Conservation (phyloP, 2,797 vertebrate species). For the Columba guinea region DNA sequence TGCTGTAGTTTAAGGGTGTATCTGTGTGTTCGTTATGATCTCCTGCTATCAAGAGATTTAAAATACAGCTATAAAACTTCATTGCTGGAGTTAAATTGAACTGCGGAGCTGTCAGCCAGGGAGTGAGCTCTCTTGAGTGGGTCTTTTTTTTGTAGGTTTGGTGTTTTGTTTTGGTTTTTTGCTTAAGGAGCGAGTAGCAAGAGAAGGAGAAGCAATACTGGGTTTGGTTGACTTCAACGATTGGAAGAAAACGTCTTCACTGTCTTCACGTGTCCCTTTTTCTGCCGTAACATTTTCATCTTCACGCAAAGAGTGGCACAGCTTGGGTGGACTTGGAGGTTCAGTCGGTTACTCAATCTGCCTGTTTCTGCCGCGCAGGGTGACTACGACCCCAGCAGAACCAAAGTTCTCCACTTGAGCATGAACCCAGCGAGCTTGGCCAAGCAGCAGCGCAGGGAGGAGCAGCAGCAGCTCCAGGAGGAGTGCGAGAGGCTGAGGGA, state of each 20-base stretch:
- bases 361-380: slow-evolving; percentile 77
- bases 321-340: background rate
- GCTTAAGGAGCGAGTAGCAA: background rate
- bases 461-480: slow-evolving; percentile 82
- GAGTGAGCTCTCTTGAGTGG: background rate
- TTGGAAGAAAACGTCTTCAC: background rate
- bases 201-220: background rate
- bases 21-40: background rate
- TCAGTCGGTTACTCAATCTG: background rate
- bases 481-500: slow-evolving; percentile 87
- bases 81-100: slow-evolving; percentile 40
- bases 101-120: background rate
- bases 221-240: background rate
- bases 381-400: slow-evolving; percentile 88
- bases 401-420: slow-evolving; percentile 89
- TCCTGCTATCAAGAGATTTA: background rate
- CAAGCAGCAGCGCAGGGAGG: slow-evolving; percentile 85
- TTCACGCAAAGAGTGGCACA: background rate
- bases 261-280: background rate
- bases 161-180: background rate
- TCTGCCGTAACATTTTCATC: background rate
- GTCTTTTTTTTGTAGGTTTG: background rate
- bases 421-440: slow-evolving; percentile 87
- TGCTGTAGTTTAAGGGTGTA: background rate
- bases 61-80: slow-evolving; percentile 22